Base-by-base conservation (phyloP, 2,797 vertebrate genomes). In the Acropternis orthonyx region DNA sequence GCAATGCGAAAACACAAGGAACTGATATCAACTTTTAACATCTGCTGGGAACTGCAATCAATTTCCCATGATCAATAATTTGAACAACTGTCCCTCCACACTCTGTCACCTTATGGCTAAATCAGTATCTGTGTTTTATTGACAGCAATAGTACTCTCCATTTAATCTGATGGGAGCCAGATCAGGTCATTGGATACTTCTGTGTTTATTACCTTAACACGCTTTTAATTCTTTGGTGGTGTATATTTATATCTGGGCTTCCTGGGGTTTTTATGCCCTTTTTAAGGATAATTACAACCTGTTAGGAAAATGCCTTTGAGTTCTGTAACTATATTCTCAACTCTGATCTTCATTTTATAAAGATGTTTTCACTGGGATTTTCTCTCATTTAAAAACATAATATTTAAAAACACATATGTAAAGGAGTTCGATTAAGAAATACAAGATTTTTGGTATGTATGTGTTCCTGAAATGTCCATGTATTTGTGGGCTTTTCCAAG, bases 241-340 rank as follows among this genome's bases (percentile, higher is more conserved):
- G 69, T 78, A 48, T 91, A 85, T 89, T 95, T 95, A 90, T 89
- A 92, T 71, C 55, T 81, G 67, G 21, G 41, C 79, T 92, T 95
- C 79, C 87, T 93, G 48, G 28, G 54, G 52, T 21, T 6, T 86
- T 88, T 88, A 75, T 81, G 44, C 46, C 89, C 58, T 91, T 87
- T 88, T 44, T 54, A 82, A 71, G 46, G 73, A 81, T 91, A 94
- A 92, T 83, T 91, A 56, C 44, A 91, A 87, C 9, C 34, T 15
- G 12, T 39, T 92, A 85, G 56, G 78, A 89, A 94, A 91, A 93
- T 68, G 46, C 21, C 73, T 55, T 87, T 54, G 91, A 85, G 65
- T 95, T 88, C 88, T 59, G 67, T 21, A 90, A 84, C 89, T 89
- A 66, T 17, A 81, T 84, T 67, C n/a, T 79, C 49, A 52, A 23